Base-by-base conservation (phyloP, 2,888 invertebrate species). In the Calameuta filiformis region DNA sequence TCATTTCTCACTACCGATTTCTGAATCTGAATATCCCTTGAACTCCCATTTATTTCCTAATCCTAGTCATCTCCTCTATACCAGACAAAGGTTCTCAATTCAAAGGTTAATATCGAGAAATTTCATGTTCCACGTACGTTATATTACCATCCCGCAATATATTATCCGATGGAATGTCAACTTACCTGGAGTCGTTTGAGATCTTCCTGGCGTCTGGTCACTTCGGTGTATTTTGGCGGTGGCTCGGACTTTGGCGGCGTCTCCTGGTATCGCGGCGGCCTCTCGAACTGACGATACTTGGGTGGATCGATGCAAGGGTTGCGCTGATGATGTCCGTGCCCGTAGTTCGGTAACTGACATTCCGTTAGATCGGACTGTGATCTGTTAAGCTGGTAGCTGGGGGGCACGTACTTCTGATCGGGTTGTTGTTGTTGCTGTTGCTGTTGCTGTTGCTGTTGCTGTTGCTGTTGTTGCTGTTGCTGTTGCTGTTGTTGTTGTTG, bases 211-310 rank as follows among this genome's bases (percentile, higher is more conserved):
- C 85, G 85, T 79, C 82, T 87, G 3, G 87, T 84, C 23, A 90
- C 85, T 77, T 91, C 91, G 31, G 87, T 87, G 80, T 90, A 90
- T 77, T 89, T 89, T 1, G 89, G 89, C 1, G 90, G 90, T 12
- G 89, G 90, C 73, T 90, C 90, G 12, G 84, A 79, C 76, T 86
- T 90, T 4, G 89, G 87, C 15, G 87, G 85, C 23, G 84, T 83
- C 77, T 91, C 91, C 77, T 90, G 91, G 76, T 91, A 91, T 75
- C 85, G 86, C 4, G 91, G 91, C 11, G 90, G 90, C 37, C 86
- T 86, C 37, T 91, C 91, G 77, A 87, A 86, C 35, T 88, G 88
- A 34, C 89, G 85, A 81, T 91, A 91, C 82, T 89, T 90, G 0
- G 90, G 90, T 34, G 89, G 90, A 77, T 90, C 90, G 71, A 87